These are phyloP conservation scores for Crambe crambe DNA, from an alignment of 37 sponge, comb jelly and placozoan species.

Conservation along the genomic window DNA sequence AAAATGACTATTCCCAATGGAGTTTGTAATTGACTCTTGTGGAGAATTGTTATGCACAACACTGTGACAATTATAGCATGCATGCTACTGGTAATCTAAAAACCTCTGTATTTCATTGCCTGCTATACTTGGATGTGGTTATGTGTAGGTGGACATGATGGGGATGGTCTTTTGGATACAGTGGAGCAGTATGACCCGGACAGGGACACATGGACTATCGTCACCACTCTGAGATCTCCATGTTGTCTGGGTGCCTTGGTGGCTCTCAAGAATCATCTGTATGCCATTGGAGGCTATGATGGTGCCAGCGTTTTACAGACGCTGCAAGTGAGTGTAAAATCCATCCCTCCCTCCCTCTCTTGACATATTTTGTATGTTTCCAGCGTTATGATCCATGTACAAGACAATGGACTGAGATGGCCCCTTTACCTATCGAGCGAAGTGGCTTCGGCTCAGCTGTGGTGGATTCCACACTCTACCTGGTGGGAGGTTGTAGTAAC, in stretches of 20 bases:
- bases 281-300: slow-evolving; percentile 75
- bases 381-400: slow-evolving; percentile 46
- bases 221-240: slow-evolving; percentile 53
- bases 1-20: too few relatives aligned
- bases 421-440: slow-evolving; percentile 51
- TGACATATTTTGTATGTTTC: background rate
- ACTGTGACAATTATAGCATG: too few relatives aligned
- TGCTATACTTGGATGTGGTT: too few relatives aligned
- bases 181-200: slow-evolving; percentile 62
- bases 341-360: slow-evolving; percentile 8
- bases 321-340: slow-evolving; percentile 14
- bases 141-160: slow-evolving; percentile 74
- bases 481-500: slow-evolving; percentile 62
- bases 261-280: slow-evolving; percentile 61
- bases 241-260: slow-evolving; percentile 61
- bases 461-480: slow-evolving; percentile 59
- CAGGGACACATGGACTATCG: slow-evolving; percentile 56
- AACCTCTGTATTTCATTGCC: too few relatives aligned
- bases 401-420: slow-evolving; percentile 49
- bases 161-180: slow-evolving; percentile 64
- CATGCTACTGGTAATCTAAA: too few relatives aligned
- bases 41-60: too few relatives aligned
- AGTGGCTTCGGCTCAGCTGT: slow-evolving; percentile 73
- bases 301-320: slow-evolving; percentile 52
- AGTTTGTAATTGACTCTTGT: too few relatives aligned